Percentiles rank a stretch among this genome's conserved stretches.
Evolutionary conservation across 2,113 vertebrate genomes (phyloP).

Genomic region (Protomyctophum bolini): DNA sequence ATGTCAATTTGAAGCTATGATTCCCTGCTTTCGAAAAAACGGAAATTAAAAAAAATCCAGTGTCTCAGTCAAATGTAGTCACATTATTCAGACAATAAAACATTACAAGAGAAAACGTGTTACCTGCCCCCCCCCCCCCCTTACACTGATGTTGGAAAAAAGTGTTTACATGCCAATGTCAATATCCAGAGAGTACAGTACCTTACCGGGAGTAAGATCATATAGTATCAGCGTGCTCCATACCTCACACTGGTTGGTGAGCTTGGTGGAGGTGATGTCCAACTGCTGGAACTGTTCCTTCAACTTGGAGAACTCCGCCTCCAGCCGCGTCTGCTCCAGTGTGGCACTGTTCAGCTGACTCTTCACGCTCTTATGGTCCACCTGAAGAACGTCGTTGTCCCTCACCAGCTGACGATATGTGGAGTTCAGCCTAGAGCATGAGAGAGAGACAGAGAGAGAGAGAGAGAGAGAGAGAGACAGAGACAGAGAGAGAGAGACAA

Average conservation of each 20-base stretch:
- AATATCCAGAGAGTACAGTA: no score
- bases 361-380: constrained; percentile 94
- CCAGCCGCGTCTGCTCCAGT: constrained; percentile 94
- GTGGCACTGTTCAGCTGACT: constrained; percentile 89
- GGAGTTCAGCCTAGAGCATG: constrained; percentile 81
- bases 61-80: no score
- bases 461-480: neutral
- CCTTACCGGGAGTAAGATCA: no score
- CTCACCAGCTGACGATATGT: constrained; percentile 87
- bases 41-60: no score
- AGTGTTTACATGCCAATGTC: no score
- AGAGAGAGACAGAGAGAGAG: neutral
- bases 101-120: no score
- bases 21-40: no score
- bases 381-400: constrained; percentile 91
- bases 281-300: constrained; percentile 95
- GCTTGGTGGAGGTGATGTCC: constrained; percentile 94
- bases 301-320: constrained; percentile 95
- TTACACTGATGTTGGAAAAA: no score
- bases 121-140: no score
- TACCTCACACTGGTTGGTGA: constrained; percentile 98
- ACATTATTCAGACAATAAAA: no score
- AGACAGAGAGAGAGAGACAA: neutral
- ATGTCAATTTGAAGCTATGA: no score
- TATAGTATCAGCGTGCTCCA: neutral